phyloP scores from a whole-genome alignment of 2,888 invertebrate species.

The Conomelus anceps region DNA sequence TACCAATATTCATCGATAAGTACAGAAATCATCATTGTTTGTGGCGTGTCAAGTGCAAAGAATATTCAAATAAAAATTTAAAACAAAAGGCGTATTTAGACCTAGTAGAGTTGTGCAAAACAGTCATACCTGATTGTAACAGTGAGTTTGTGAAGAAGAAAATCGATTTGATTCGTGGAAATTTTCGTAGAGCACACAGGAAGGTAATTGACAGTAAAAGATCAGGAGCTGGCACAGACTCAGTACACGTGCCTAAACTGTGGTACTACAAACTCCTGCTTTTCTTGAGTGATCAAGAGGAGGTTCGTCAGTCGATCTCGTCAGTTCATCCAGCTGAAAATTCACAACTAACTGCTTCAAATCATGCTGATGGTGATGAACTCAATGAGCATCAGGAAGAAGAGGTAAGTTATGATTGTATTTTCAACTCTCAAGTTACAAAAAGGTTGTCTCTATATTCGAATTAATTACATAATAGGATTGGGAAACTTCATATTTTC shows the following conservation, averaged over 20 bases:
- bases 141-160: background rate
- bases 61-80: background rate
- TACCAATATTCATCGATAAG: background rate
- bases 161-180: slow-evolving; percentile 2
- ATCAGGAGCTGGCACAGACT: background rate
- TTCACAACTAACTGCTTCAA: background rate
- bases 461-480: background rate
- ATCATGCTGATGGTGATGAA: background rate
- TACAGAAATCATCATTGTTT: slow-evolving; percentile 1
- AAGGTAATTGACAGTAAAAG: background rate
- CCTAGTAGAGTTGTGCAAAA: background rate
- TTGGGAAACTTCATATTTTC: too few relatives aligned
- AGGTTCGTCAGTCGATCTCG: background rate
- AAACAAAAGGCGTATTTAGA: slow-evolving; percentile 1
- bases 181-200: background rate
- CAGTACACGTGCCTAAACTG: background rate
- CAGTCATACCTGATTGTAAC: background rate
- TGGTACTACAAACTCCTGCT: slow-evolving; percentile 6
- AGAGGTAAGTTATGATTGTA: background rate
- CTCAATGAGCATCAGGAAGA: background rate
- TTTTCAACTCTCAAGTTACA: background rate
- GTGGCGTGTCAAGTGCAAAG: background rate
- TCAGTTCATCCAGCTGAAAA: background rate
- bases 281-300: slow-evolving; percentile 1
- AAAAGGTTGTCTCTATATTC: background rate